Evolutionary conservation across 2,888 invertebrate genomes (phyloP).

Genomic region (Tenthredo scrophulariae): DNA sequence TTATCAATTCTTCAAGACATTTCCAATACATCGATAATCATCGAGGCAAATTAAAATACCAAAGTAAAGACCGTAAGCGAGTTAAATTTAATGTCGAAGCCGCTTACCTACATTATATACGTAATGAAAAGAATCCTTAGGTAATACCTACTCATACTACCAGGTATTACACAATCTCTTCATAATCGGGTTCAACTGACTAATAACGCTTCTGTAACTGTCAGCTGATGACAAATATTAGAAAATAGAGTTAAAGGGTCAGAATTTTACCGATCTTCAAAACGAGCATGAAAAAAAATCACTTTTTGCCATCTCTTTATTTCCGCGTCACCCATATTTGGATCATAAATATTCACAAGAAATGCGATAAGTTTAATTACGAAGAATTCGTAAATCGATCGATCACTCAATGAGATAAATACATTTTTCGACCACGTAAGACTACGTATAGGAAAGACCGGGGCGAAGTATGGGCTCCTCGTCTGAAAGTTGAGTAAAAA

Average conservation of each 20-base stretch:
- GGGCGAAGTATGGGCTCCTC: too few species aligned
- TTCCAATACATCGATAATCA: not conserved
- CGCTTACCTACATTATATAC: not conserved
- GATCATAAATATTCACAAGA: not conserved
- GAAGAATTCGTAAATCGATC: not conserved
- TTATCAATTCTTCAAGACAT: too few species aligned
- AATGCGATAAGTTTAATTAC: not conserved
- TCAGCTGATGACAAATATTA: not conserved
- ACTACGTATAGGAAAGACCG: too few species aligned
- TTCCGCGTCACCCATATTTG: not conserved
- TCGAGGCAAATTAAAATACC: not conserved
- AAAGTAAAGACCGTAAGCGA: not conserved
- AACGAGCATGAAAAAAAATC: not conserved
- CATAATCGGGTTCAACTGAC: not conserved
- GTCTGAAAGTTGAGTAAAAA: too few species aligned
- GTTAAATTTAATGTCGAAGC: not conserved
- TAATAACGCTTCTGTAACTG: not conserved
- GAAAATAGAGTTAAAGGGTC: not conserved
- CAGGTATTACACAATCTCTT: not conserved
- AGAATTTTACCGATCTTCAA: not conserved
- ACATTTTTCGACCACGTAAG: not conserved
- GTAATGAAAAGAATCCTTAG: slow-evolving; percentile 18
- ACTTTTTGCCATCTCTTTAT: not conserved
- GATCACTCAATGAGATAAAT: not conserved
- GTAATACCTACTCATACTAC: not conserved